phyloP scores from a whole-genome alignment of 1,140 invertebrate genomes.

The Leucophenga varia region DNA sequence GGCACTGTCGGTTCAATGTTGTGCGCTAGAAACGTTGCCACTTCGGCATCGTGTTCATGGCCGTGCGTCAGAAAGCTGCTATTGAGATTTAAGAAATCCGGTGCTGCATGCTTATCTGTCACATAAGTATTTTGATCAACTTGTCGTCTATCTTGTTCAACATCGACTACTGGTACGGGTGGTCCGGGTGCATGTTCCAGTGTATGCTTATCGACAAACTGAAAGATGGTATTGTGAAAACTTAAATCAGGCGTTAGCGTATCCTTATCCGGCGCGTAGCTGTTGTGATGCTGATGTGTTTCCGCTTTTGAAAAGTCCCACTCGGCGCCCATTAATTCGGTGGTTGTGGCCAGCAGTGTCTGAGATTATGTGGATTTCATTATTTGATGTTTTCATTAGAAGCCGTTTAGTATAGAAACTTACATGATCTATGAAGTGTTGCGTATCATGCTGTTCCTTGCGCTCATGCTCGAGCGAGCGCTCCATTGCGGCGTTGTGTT shows the following conservation, averaged over 20 bases:
- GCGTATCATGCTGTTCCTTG: conserved; percentile 44
- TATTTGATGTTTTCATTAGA: no score
- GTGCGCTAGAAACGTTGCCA: conserved; percentile 28
- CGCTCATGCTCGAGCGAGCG: conserved; percentile 41
- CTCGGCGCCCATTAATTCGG: conserved; percentile 41
- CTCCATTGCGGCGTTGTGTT: not conserved
- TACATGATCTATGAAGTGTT: conserved; percentile 48
- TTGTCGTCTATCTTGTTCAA: no score
- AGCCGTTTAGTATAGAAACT: conserved; percentile 15
- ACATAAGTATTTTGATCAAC: no score
- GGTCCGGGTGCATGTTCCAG: not conserved
- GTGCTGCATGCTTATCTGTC: no score
- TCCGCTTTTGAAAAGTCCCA: conserved; percentile 30
- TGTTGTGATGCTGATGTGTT: conserved; percentile 20
- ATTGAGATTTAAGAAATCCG: conserved; percentile 19
- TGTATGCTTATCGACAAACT: conserved; percentile 38
- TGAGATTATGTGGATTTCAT: not conserved
- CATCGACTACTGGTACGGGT: no score
- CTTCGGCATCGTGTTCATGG: conserved; percentile 14
- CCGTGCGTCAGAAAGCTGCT: conserved; percentile 11
- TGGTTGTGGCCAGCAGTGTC: conserved; percentile 40
- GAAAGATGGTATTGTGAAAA: conserved; percentile 41
- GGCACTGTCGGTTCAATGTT: conserved; percentile 33
- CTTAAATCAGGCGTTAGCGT: conserved; percentile 32
- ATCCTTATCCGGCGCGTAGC: conserved; percentile 11